phyloP scores from a whole-genome alignment of 1,140 invertebrate species.

The Hetaerina americana region DNA sequence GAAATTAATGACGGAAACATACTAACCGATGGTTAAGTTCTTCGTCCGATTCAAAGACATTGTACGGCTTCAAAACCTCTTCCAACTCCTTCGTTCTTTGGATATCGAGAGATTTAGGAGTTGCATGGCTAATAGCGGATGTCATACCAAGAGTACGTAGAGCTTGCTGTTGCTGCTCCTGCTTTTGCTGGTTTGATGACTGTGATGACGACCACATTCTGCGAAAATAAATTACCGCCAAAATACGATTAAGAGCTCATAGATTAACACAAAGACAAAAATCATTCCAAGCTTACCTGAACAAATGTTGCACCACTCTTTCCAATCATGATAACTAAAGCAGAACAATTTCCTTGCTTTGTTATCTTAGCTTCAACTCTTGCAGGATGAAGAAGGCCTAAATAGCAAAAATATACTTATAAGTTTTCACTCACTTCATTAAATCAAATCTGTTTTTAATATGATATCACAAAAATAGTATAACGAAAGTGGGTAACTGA shows the following conservation, averaged over 20 bases:
- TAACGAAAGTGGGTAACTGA: no score
- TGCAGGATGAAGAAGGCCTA: no score
- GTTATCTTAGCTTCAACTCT: neutral
- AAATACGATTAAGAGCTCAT: neutral
- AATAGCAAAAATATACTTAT: no score
- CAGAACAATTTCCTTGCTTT: neutral
- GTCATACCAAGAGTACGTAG: conserved; percentile 68
- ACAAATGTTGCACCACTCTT: conserved; percentile 1
- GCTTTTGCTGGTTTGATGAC: conserved; percentile 10
- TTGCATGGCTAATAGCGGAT: conserved; percentile 79
- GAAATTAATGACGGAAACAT: no score
- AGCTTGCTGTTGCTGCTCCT: conserved; percentile 12
- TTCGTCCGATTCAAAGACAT: conserved; percentile 81
- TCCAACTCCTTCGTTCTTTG: conserved; percentile 71
- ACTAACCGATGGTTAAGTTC: conserved; percentile 73
- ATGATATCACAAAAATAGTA: no score
- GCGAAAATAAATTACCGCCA: neutral
- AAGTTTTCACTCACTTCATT: no score
- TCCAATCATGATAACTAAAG: conserved; percentile 1
- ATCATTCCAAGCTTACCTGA: neutral
- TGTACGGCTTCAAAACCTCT: conserved; percentile 69
- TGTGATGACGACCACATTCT: conserved; percentile 12
- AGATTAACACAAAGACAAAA: neutral
- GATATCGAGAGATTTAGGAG: conserved; percentile 73
- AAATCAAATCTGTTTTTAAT: no score